Percentiles rank a stretch among this genome's conserved stretches.
phyloP scores from a whole-genome alignment of 2,113 vertebrate genomes.

The Vicugna pacos region DNA sequence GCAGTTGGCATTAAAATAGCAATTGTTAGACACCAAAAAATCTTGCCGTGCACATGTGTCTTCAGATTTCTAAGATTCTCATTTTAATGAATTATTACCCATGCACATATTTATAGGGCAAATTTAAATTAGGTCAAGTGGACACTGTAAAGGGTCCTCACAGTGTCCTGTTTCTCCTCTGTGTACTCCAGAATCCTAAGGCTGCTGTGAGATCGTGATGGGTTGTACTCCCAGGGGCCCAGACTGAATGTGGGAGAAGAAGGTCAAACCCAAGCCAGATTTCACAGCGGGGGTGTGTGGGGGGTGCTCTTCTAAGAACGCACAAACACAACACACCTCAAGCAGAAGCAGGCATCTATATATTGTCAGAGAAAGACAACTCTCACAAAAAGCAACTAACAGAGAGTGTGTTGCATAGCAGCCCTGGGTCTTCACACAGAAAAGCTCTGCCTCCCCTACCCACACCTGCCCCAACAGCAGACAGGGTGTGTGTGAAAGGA shows the following conservation, averaged over 20 bases:
- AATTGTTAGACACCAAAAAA: background rate
- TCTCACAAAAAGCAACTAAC: background rate
- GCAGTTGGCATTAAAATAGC: background rate
- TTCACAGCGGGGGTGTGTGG: accelerated
- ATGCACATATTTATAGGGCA: background rate
- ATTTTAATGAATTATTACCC: background rate
- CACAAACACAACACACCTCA: background rate
- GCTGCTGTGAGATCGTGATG: background rate
- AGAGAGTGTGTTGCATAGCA: background rate
- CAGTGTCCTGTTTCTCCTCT: background rate
- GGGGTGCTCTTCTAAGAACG: background rate
- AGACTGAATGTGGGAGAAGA: background rate
- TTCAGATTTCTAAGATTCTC: background rate
- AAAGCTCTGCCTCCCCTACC: background rate
- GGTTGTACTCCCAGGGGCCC: background rate
- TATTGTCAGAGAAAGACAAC: background rate
- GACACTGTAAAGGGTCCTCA: background rate
- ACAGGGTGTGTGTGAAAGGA: background rate
- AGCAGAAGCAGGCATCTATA: background rate
- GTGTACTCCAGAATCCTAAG: too few relatives aligned
- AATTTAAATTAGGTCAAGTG: background rate
- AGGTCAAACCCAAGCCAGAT: background rate
- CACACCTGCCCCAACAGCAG: background rate
- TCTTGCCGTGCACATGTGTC: background rate
- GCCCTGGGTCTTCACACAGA: accelerated